These are phyloP conservation scores for Conus betulinus DNA, from an alignment of 1,140 invertebrate genomes.

Conservation along the genomic window DNA sequence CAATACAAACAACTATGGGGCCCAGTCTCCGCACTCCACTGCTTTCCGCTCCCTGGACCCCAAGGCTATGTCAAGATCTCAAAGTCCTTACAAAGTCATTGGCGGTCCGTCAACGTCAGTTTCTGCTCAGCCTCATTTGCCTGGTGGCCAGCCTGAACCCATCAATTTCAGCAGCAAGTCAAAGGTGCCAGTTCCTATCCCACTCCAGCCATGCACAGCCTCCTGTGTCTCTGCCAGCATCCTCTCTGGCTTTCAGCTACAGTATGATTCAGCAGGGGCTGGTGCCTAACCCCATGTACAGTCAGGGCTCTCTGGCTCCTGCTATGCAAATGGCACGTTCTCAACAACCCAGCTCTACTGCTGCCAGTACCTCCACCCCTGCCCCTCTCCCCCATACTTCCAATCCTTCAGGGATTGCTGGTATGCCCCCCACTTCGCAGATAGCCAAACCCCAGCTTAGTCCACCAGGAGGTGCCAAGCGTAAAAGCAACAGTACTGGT, in stretches of 20 bases:
- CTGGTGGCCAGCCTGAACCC: slow-evolving; percentile 61
- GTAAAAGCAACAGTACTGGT: slow-evolving; percentile 41
- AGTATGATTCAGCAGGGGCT: slow-evolving; percentile 76
- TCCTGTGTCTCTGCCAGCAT: slow-evolving; percentile 64
- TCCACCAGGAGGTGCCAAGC: slow-evolving; percentile 79
- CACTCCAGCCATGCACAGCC: slow-evolving; percentile 64
- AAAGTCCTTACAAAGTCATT: slow-evolving; percentile 67
- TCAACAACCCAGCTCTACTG: slow-evolving; percentile 42
- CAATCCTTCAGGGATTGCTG: slow-evolving; percentile 7
- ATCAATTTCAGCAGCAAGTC: slow-evolving; percentile 64
- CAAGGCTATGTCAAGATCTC: slow-evolving; percentile 59
- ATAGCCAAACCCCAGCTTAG: slow-evolving; percentile 75
- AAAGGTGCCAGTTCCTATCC: slow-evolving; percentile 31
- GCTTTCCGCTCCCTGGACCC: slow-evolving; percentile 54
- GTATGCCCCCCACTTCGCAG: slow-evolving; percentile 43
- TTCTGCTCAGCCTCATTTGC: slow-evolving; percentile 13
- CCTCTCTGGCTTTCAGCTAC: slow-evolving; percentile 62
- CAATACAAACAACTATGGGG: not conserved
- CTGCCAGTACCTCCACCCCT: slow-evolving; percentile 28
- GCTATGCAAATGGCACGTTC: slow-evolving; percentile 37
- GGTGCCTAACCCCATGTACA: slow-evolving; percentile 76
- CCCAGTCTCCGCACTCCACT: slow-evolving; percentile 39
- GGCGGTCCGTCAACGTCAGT: slow-evolving; percentile 57
- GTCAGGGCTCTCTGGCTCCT: slow-evolving; percentile 43
- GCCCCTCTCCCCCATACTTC: slow-evolving; percentile 29